phyloP scores from a whole-genome alignment of 37 sponge, comb jelly and placozoan genomes.

The Haliclona indistincta region DNA sequence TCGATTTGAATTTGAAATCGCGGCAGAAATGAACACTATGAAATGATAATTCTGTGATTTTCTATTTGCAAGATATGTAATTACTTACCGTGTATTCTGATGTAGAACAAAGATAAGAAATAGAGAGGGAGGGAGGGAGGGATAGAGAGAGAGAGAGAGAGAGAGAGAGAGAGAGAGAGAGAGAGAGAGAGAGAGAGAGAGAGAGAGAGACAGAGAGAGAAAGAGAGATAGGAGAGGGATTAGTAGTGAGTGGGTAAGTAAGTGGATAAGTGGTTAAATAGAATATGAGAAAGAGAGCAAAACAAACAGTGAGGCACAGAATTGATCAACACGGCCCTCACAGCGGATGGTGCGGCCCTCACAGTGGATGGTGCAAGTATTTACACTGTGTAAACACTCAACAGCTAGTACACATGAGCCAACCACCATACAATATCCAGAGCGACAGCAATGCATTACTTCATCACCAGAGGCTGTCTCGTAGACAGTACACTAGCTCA shows the following conservation, averaged over 20 bases:
- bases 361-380: no score
- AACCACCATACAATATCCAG: no score
- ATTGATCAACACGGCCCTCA: no score
- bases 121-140: not conserved
- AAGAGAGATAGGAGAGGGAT: slow-evolving; percentile 13
- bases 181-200: slow-evolving; percentile 13
- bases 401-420: no score
- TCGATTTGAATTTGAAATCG: slow-evolving; percentile 59
- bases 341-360: no score
- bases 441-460: no score
- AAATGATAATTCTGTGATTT: not conserved
- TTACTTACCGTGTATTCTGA: slow-evolving; percentile 52
- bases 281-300: not conserved
- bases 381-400: no score
- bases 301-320: not conserved
- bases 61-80: not conserved
- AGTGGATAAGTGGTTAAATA: not conserved
- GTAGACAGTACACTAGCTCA: no score
- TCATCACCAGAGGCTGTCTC: no score
- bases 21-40: slow-evolving; percentile 70
- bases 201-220: slow-evolving; percentile 13
- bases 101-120: not conserved
- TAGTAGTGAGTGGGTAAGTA: not conserved
- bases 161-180: slow-evolving; percentile 17
- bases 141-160: not conserved